phyloP scores from a whole-genome alignment of 2,113 vertebrate species.

The Onychorhynchus coronatus region DNA sequence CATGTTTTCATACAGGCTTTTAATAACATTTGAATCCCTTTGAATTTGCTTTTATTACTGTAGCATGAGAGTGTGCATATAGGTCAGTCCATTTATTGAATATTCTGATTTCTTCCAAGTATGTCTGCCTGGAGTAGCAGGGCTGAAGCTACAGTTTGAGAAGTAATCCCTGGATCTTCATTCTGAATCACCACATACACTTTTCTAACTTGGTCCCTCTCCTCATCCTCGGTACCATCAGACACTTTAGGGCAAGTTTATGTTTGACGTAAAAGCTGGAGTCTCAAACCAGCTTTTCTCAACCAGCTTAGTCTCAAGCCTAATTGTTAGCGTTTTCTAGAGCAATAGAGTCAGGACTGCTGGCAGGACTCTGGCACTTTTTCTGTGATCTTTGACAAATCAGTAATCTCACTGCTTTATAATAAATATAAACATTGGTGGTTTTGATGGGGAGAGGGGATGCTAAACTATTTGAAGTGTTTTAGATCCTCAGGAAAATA shows the following conservation, averaged over 20 bases:
- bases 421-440: neutral
- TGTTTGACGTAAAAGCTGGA: neutral
- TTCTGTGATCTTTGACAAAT: neutral
- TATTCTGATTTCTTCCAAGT: neutral
- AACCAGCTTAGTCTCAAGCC: neutral
- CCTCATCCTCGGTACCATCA: neutral
- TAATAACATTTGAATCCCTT: neutral
- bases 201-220: neutral
- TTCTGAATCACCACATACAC: neutral
- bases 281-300: neutral
- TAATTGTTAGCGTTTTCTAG: neutral
- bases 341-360: neutral
- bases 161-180: neutral
- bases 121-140: neutral
- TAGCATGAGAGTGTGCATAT: accelerated
- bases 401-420: neutral
- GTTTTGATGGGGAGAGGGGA: neutral
- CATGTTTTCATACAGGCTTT: neutral
- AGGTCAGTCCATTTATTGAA: neutral
- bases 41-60: neutral
- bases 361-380: neutral
- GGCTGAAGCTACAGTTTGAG: neutral
- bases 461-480: neutral
- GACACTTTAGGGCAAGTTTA: neutral
- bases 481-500: neutral